These are phyloP conservation scores for Phallusia fumigata DNA, from an alignment of 23 tunicate genomes.

Conservation along the genomic window DNA sequence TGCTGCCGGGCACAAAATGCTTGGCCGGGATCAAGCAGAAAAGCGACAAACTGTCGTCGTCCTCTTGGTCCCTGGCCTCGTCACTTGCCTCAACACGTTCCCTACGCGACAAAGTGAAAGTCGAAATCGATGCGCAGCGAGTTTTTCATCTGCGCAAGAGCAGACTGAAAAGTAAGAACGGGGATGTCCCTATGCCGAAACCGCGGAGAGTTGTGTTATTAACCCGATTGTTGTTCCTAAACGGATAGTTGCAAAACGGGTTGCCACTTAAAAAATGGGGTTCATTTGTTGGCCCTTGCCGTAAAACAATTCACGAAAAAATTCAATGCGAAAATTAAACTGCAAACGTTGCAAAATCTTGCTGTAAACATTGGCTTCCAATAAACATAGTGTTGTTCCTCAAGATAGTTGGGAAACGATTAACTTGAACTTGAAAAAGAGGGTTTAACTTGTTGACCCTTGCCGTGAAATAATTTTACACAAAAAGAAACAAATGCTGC, in stretches of 20 bases:
- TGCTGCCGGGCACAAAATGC: constrained; percentile 70
- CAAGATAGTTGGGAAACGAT: background rate
- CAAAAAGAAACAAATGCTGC: too few relatives aligned
- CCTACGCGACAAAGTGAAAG: background rate
- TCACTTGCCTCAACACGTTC: background rate
- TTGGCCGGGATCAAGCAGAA: constrained; percentile 60
- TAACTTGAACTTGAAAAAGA: too few relatives aligned
- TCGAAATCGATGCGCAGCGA: constrained; percentile 27
- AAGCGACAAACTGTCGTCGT: constrained; percentile 50
- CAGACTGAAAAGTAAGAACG: constrained; percentile 48
- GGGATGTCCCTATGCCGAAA: background rate
- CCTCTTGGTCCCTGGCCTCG: constrained; percentile 71
- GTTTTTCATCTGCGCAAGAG: constrained; percentile 39
- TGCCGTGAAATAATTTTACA: too few relatives aligned
- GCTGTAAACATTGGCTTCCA: too few relatives aligned
- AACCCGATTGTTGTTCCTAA: background rate
- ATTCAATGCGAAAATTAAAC: too few relatives aligned
- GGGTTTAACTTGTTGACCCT: too few relatives aligned
- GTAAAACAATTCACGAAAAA: too few relatives aligned
- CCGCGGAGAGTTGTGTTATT: background rate
- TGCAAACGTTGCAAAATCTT: too few relatives aligned
- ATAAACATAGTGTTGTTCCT: too few relatives aligned
- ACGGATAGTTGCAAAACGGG: background rate
- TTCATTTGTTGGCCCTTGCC: too few relatives aligned
- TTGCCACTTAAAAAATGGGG: too few relatives aligned